Evolutionary conservation across 1,140 invertebrate genomes (phyloP), one percentile per base, ranked within the genome.

Genomic region (Zaprionus nigranus): DNA sequence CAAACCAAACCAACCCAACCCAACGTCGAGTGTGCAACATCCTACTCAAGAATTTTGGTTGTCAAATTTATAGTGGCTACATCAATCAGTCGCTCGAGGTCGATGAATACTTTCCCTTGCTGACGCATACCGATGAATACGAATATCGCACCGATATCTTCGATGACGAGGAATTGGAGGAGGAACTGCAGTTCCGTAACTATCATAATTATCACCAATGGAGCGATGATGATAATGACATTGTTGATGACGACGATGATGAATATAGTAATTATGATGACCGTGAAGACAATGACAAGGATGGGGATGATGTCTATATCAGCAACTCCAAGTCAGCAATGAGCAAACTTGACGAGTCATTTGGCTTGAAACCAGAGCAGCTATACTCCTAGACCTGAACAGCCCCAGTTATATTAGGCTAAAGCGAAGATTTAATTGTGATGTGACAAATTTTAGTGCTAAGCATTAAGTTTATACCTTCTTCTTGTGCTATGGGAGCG

Each of bases 81-180:
- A 94, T 96, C 94, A 96, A 96, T 95, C 97, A 97, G 95, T 97
- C 96, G 95, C 94, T 96, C 94, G 96, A 97, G 94, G 96, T 97
- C 94, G 96, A 97, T 96, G 97, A 97, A 93, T 96, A 97, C 93
- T 98, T 98, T 94, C 97, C 97, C 92, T 95, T 95, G 92, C 92
- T 96, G 92, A 93, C 74, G 69, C 67, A 88, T 26, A 62, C 57
- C 22, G 84, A 90, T 64, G 77, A 81, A 22, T 88, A 75, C 62
- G 91, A 87, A 54, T 92, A 92, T 77, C 85, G 81, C 57, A 83
- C 79, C 28, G 87, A 92, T 61, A 54, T 81, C 49, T 92, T 91
- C 66, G 90, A 92, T 36, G 81, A 92, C 53, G 83, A 91, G 28
- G 87, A 90, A 56, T 75, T 81, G 34, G 83, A 87, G 58, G 91